Conservation (phyloP, 2,888 invertebrate species). For the Ametastegia equiseti region DNA sequence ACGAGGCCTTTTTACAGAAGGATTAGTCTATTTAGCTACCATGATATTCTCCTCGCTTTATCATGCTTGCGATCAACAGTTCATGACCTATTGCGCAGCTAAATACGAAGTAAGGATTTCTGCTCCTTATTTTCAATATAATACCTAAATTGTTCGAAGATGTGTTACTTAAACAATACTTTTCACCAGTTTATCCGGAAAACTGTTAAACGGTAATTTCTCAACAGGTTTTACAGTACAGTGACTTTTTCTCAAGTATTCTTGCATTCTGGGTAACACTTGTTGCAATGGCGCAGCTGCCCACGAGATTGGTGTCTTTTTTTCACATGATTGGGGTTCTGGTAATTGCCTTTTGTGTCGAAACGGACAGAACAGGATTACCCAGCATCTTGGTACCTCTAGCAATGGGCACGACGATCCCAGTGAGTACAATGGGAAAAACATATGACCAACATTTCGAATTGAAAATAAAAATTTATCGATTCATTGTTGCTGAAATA, state of each 20-base stretch:
- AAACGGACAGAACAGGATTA: slow-evolving; percentile 77
- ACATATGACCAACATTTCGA: background rate
- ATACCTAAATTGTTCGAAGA: background rate
- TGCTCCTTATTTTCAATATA: too few relatives aligned
- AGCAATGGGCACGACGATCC: slow-evolving; percentile 69
- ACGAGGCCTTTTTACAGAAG: slow-evolving; percentile 78
- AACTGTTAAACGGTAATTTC: background rate
- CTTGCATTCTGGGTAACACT: slow-evolving; percentile 81
- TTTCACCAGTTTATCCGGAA: background rate
- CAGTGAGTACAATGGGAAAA: slow-evolving; percentile 60
- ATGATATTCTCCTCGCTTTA: slow-evolving; percentile 81
- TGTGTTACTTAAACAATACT: background rate
- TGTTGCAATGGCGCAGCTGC: slow-evolving; percentile 77
- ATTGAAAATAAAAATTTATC: background rate
- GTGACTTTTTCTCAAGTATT: slow-evolving; percentile 80
- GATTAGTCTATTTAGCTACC: slow-evolving; percentile 78
- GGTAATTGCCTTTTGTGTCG: slow-evolving; percentile 77
- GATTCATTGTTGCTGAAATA: background rate
- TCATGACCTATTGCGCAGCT: slow-evolving; percentile 74
- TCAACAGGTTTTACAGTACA: slow-evolving; percentile 77
- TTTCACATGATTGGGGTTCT: slow-evolving; percentile 78
- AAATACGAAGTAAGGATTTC: slow-evolving; percentile 74
- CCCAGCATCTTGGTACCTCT: slow-evolving; percentile 77
- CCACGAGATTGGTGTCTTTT: slow-evolving; percentile 72
- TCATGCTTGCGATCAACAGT: slow-evolving; percentile 80